Evolutionary conservation across 2,113 vertebrate genomes (phyloP).

Genomic region (Aspiorhynchus laticeps): DNA sequence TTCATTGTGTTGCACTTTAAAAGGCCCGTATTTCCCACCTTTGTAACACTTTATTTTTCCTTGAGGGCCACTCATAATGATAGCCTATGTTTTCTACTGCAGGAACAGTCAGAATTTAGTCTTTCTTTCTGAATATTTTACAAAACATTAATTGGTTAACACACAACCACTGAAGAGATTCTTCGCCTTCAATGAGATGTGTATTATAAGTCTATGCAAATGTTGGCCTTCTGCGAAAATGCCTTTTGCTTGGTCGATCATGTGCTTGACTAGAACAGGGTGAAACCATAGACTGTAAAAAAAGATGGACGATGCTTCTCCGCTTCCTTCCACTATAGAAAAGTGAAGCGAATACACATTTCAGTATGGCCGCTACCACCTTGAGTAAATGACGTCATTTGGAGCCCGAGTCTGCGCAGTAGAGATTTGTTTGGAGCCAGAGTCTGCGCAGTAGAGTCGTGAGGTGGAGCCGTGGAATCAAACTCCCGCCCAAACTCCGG

Average conservation of each 20-base stretch:
- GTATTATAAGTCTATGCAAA: slow-evolving; percentile 11
- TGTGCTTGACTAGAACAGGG: background rate
- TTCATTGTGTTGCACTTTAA: background rate
- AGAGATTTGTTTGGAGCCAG: too few relatives aligned
- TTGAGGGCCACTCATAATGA: background rate
- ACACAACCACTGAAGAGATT: background rate
- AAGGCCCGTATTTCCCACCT: background rate
- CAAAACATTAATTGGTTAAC: background rate
- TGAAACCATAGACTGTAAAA: too few relatives aligned
- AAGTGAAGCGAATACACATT: too few relatives aligned
- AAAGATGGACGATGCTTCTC: too few relatives aligned
- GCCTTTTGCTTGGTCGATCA: background rate
- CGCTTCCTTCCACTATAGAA: too few relatives aligned
- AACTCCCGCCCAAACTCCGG: too few relatives aligned
- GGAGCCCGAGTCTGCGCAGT: too few relatives aligned
- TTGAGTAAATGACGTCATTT: too few relatives aligned
- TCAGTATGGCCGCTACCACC: too few relatives aligned
- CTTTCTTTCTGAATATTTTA: background rate
- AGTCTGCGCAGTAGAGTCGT: too few relatives aligned
- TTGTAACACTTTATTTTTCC: background rate
- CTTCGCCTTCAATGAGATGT: background rate
- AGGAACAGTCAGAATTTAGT: background rate
- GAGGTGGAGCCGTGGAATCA: too few relatives aligned
- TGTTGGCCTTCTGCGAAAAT: background rate
- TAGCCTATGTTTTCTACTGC: background rate